Percentiles rank a stretch among this genome's conserved stretches.
Conservation (phyloP, 2,113 vertebrate species). For the Rhinoptilus africanus region DNA sequence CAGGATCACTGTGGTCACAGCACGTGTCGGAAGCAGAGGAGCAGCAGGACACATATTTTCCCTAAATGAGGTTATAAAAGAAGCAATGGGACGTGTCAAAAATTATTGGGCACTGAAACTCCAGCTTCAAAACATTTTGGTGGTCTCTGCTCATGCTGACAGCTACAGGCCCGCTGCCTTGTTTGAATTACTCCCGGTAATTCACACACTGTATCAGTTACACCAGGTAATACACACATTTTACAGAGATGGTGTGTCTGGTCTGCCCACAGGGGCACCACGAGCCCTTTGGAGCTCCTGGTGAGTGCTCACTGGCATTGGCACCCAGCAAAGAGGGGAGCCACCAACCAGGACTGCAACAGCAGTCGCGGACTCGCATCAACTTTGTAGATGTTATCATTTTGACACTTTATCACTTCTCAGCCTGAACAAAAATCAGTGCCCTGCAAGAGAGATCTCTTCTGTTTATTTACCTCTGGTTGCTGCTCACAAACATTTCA, state of each 20-base stretch:
- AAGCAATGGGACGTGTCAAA: neutral
- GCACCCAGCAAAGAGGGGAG: neutral
- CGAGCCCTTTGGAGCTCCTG: neutral
- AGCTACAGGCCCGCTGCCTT: neutral
- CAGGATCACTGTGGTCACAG: rapidly evolving
- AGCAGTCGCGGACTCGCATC: rapidly evolving
- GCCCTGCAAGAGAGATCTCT: neutral
- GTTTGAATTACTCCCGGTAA: neutral
- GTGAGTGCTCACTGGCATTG: neutral
- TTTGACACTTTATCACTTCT: neutral
- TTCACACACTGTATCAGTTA: neutral
- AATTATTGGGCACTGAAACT: neutral
- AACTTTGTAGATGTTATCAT: neutral
- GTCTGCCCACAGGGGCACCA: neutral
- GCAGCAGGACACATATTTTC: neutral
- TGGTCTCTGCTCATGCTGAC: neutral
- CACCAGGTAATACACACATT: neutral
- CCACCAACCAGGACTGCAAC: neutral
- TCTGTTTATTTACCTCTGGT: neutral
- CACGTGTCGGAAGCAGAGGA: neutral
- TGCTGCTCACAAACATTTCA: neutral
- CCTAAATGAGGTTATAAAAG: neutral
- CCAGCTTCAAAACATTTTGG: neutral
- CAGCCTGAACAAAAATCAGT: neutral
- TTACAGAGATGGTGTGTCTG: neutral